phyloP scores from a whole-genome alignment of 2,797 vertebrate species.

The Coranthus polyacanthus region DNA sequence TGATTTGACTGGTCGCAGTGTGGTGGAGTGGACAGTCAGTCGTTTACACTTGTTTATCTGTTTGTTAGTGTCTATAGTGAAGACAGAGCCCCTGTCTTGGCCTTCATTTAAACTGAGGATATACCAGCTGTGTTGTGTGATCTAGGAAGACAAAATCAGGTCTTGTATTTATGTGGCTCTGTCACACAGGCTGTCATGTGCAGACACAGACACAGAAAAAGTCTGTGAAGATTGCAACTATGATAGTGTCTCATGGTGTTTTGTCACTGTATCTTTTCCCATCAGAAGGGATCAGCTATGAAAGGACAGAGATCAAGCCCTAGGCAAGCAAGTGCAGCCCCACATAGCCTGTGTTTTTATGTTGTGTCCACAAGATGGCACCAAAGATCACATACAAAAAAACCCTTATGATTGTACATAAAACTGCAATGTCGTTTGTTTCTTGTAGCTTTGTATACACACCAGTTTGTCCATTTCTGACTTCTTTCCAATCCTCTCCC shows the following conservation, averaged over 20 bases:
- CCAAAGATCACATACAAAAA: slow-evolving; percentile 13
- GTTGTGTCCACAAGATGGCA: slow-evolving; percentile 65
- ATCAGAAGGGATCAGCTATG: slow-evolving; percentile 60
- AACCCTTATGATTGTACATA: background rate
- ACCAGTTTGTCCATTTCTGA: background rate
- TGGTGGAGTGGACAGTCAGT: slow-evolving; percentile 73
- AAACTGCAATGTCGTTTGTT: background rate
- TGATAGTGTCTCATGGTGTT: slow-evolving; percentile 52
- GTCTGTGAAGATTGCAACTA: slow-evolving; percentile 43
- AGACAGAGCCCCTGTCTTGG: slow-evolving; percentile 41
- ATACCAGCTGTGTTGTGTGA: slow-evolving; percentile 66
- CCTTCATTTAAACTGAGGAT: slow-evolving; percentile 57
- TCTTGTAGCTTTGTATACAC: background rate
- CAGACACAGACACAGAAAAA: slow-evolving; percentile 22
- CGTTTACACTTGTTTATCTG: slow-evolving; percentile 70
- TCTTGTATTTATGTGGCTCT: slow-evolving; percentile 44
- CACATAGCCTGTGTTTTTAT: background rate
- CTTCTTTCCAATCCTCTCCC: background rate
- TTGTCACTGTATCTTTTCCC: slow-evolving; percentile 42
- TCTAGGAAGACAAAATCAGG: slow-evolving; percentile 78
- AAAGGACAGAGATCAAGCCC: slow-evolving; percentile 33
- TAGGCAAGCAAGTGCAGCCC: slow-evolving; percentile 15
- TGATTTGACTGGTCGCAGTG: slow-evolving; percentile 71
- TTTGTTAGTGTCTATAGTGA: slow-evolving; percentile 65
- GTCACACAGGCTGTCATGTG: slow-evolving; percentile 51